Evolutionary conservation across 2,113 vertebrate genomes (phyloP), one percentile per base, ranked within the genome.

Genomic region (Heterochromis multidens): DNA sequence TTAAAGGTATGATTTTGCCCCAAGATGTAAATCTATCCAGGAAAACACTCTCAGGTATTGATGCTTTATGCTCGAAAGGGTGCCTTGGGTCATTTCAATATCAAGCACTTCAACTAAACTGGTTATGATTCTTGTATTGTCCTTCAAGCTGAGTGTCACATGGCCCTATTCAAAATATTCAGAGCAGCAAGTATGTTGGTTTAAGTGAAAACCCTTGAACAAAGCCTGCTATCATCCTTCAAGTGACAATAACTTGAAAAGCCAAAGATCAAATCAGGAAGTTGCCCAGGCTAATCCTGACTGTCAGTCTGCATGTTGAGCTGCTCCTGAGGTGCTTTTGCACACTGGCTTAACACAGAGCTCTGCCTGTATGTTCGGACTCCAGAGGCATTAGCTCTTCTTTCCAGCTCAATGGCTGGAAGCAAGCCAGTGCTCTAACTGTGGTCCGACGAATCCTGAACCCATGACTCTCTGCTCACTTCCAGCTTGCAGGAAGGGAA

Each of bases 371-470:
- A 81, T 35, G 62, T 80, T 83, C 79, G 54, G 65, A 76, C 84
- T 90, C 77, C 88, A 61, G 67, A 81, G 89, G 84, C 61, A 57
- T 80, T 37, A 70, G 63, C 82, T 92, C 57, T 58, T 79, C 82
- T 86, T 89, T 89, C 89, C 84, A 21, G 87, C 86, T 92, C 84
- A 80, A 21, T 84, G 89, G 80, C 80, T 91, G 90, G 86, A 90
- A 86, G 70, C 70, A 33, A 83, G 77, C 85, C 89, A 61, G 79
- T 12, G 33, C 80, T 70, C 63, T 40, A 70, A 17, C 40, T 19
- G 82, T 46, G 85, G 72, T 74, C 88, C 12, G 2, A 67, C 3
- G 2, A 87, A 74, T 81, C 79, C 84, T 59, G 76, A 84, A 76
- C 86, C 81, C 65, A n/a, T 40, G 23, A 81, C 87, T 82, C 70